phyloP scores from a whole-genome alignment of 1,140 invertebrate species.

The Metaphire vulgaris region DNA sequence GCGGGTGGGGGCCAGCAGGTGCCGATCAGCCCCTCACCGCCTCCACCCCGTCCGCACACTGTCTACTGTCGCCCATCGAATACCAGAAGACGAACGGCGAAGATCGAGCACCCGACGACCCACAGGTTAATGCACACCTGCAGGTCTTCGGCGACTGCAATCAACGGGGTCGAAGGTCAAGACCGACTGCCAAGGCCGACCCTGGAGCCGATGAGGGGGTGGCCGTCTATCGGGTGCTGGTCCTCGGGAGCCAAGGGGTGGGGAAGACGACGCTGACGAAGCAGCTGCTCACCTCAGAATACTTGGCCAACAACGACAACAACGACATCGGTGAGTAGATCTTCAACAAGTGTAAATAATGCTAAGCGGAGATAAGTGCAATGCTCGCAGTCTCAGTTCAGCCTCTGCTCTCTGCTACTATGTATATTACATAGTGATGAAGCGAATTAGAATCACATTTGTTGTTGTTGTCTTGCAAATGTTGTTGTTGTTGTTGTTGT shows the following conservation, averaged over 20 bases:
- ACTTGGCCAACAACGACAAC: slow-evolving; percentile 26
- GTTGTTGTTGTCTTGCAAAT: too few relatives aligned
- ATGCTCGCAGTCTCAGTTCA: too few relatives aligned
- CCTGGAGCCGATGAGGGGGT: slow-evolving; percentile 4
- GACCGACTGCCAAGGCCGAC: background rate
- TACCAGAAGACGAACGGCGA: background rate
- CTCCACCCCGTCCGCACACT: background rate
- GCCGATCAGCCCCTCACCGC: too few relatives aligned
- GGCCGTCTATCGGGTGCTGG: slow-evolving; percentile 23
- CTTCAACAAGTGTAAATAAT: too few relatives aligned
- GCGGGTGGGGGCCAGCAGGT: background rate
- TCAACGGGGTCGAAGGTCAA: background rate
- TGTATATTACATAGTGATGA: too few relatives aligned
- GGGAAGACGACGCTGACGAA: slow-evolving; percentile 30
- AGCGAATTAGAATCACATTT: too few relatives aligned
- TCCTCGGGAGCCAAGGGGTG: slow-evolving; percentile 28
- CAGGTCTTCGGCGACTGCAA: background rate
- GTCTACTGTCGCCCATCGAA: background rate
- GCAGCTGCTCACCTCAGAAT: slow-evolving; percentile 31
- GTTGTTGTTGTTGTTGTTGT: too few relatives aligned
- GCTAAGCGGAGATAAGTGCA: too few relatives aligned
- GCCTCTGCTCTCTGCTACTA: too few relatives aligned
- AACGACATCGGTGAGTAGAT: slow-evolving; percentile 14
- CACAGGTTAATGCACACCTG: background rate
- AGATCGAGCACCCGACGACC: background rate